Conservation (phyloP, 2,797 vertebrate species). For the Sebastiscus tertius region DNA sequence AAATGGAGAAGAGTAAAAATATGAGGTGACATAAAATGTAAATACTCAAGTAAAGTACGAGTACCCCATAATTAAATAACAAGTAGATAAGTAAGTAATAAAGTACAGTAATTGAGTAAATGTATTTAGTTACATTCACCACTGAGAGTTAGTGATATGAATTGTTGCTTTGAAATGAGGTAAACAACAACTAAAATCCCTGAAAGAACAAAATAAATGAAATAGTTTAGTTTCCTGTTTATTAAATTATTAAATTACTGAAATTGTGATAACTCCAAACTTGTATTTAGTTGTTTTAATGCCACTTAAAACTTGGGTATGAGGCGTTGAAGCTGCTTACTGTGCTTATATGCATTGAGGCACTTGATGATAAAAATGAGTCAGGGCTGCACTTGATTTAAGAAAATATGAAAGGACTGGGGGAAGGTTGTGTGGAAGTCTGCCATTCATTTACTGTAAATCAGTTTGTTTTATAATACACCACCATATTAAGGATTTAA, state of each 20-base stretch:
- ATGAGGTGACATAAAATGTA: too few species aligned
- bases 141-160: neutral
- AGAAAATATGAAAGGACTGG: conserved; percentile 7
- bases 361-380: conserved; percentile 16
- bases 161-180: neutral
- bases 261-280: neutral
- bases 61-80: too few species aligned
- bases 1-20: too few species aligned
- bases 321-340: neutral
- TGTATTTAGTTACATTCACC: too few species aligned
- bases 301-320: neutral
- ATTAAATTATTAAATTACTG: neutral
- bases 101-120: too few species aligned
- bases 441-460: conserved; percentile 11
- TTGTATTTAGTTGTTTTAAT: neutral
- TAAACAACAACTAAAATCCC: neutral
- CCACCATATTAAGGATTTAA: conserved; percentile 14
- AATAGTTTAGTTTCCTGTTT: neutral
- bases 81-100: too few species aligned
- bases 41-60: too few species aligned
- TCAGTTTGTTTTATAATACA: conserved; percentile 15
- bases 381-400: conserved; percentile 4
- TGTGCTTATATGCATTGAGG: conserved; percentile 1
- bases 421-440: neutral
- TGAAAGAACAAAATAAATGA: neutral